Evolutionary conservation across 1,140 invertebrate species (phyloP).

Genomic region (Maconellicoccus hirsutus): DNA sequence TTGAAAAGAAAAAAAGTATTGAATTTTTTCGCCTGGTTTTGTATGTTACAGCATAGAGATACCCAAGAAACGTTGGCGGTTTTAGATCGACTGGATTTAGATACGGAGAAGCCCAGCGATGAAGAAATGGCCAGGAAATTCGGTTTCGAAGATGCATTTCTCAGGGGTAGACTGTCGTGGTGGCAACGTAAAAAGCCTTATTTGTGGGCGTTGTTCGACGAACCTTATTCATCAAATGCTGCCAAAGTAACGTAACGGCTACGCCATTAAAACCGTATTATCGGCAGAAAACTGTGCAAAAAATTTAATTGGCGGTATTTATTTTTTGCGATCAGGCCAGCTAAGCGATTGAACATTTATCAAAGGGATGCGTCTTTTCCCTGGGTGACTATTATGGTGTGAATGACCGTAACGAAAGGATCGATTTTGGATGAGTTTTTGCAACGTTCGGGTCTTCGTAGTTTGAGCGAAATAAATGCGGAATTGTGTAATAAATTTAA

Average conservation of each 20-base stretch:
- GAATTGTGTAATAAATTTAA: too few species aligned
- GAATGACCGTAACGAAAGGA: too few species aligned
- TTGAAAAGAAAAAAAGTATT: background rate
- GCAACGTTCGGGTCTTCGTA: too few species aligned
- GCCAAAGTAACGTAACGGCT: constrained; percentile 65
- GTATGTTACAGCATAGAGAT: constrained; percentile 71
- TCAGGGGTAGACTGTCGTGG: constrained; percentile 71
- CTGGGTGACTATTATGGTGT: too few species aligned
- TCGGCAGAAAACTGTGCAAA: too few species aligned
- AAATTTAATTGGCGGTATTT: too few species aligned
- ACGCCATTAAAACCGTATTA: background rate
- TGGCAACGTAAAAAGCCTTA: constrained; percentile 91
- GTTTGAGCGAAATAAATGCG: too few species aligned
- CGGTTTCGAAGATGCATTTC: constrained; percentile 93
- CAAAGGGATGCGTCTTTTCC: too few species aligned
- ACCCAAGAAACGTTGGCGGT: constrained; percentile 94
- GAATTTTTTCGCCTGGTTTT: constrained; percentile 11
- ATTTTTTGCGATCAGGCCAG: too few species aligned
- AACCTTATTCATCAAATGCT: constrained; percentile 90
- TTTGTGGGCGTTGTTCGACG: constrained; percentile 97
- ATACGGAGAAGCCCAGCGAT: constrained; percentile 93
- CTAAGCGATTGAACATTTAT: too few species aligned
- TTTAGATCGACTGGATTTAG: constrained; percentile 86
- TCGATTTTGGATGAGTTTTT: too few species aligned
- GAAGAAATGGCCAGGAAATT: constrained; percentile 95